Evolutionary conservation across 1,140 invertebrate species (phyloP).

Genomic region (Ruditapes philippinarum): DNA sequence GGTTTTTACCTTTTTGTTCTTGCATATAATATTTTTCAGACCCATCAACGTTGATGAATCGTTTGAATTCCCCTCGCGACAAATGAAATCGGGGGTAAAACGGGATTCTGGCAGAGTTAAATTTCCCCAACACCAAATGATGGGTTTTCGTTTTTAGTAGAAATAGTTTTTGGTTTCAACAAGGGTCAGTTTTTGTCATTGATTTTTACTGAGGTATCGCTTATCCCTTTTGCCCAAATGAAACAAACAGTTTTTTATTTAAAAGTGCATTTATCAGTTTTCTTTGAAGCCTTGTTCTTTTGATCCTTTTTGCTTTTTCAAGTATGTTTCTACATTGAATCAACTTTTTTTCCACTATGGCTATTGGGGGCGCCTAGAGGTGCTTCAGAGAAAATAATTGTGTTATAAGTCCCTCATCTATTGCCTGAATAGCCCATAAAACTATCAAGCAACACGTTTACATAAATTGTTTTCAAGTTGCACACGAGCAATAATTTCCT

Average conservation of each 20-base stretch:
- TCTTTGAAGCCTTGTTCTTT: background rate
- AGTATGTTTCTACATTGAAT: background rate
- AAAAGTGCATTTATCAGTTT: background rate
- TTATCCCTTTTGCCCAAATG: background rate
- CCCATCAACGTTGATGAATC: background rate
- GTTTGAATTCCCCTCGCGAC: background rate
- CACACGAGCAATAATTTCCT: background rate
- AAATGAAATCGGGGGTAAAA: background rate
- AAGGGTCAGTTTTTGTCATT: background rate
- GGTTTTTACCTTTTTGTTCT: too few species aligned
- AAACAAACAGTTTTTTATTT: background rate
- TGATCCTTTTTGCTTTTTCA: background rate
- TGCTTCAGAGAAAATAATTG: background rate
- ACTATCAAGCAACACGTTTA: background rate
- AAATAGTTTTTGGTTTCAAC: background rate
- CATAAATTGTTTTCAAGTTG: background rate
- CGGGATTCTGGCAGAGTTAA: background rate
- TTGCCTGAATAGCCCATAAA: background rate
- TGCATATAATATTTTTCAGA: background rate
- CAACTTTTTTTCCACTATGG: background rate
- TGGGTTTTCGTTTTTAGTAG: background rate
- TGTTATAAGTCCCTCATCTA: conserved; percentile 13
- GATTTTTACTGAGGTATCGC: background rate
- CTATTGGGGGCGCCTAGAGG: background rate
- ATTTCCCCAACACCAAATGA: background rate